phyloP scores from a whole-genome alignment of 2,888 invertebrate genomes.

The Melikaiella ostensackeni region DNA sequence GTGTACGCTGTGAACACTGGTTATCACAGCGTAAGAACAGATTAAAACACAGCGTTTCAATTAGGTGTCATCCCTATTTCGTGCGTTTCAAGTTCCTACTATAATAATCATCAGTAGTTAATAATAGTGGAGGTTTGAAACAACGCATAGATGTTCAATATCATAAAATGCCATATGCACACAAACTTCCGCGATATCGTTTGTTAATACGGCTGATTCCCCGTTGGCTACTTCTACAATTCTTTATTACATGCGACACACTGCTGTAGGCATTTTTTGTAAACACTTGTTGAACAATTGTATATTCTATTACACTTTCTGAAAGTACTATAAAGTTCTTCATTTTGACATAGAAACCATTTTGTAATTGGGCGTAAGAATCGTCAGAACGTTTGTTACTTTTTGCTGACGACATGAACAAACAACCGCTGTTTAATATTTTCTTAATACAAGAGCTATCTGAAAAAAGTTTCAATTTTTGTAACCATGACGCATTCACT shows the following conservation, averaged over 20 bases:
- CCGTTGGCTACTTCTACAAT: conserved; percentile 7
- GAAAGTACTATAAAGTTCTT: conserved; percentile 40
- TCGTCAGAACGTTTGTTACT: conserved; percentile 26
- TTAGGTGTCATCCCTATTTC: too few relatives aligned
- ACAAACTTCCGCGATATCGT: conserved; percentile 34
- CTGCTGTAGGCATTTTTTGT: conserved; percentile 31
- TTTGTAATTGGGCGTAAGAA: conserved; percentile 39
- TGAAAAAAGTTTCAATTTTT: too few relatives aligned
- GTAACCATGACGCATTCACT: neutral
- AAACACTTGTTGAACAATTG: conserved; percentile 37
- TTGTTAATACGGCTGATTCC: neutral
- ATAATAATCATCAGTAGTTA: neutral
- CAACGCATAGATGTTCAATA: conserved; percentile 14
- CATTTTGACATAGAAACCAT: conserved; percentile 30
- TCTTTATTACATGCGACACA: conserved; percentile 21
- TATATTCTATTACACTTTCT: conserved; percentile 31
- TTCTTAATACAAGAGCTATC: conserved; percentile 29
- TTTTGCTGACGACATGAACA: conserved; percentile 40
- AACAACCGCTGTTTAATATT: conserved; percentile 40
- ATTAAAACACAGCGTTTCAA: too few relatives aligned
- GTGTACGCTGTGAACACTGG: too few relatives aligned
- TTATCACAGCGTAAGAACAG: too few relatives aligned
- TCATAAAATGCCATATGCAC: conserved; percentile 29
- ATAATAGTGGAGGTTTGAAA: conserved; percentile 38
- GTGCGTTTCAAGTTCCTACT: too few relatives aligned